A percentile compares a stretch with the other conserved stretches of the same genome.
These are phyloP conservation scores for Rhea americana DNA, from an alignment of 2,113 vertebrate species.

Conservation along the genomic window DNA sequence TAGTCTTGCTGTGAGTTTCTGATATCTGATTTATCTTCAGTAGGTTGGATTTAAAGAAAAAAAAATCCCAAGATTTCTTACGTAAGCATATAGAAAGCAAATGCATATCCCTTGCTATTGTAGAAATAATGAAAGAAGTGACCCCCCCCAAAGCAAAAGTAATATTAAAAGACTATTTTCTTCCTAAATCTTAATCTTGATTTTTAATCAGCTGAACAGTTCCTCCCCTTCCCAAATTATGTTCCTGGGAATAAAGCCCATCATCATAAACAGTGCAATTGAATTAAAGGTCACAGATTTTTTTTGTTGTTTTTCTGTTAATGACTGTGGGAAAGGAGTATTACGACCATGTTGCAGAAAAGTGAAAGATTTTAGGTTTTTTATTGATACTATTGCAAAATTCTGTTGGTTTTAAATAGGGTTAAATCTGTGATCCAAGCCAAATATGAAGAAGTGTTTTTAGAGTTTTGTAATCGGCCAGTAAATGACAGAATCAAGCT, in stretches of 20 bases:
- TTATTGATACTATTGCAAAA: background rate
- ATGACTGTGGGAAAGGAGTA: background rate
- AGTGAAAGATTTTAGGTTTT: background rate
- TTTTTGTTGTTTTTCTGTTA: background rate
- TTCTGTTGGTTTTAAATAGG: background rate
- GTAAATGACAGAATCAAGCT: background rate
- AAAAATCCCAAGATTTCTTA: background rate
- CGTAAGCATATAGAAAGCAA: background rate
- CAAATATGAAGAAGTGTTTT: background rate
- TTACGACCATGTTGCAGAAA: background rate
- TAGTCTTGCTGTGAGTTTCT: background rate
- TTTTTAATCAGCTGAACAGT: background rate
- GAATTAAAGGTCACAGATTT: background rate
- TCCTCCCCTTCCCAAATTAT: background rate
- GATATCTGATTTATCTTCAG: background rate
- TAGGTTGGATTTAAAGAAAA: background rate
- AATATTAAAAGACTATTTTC: background rate
- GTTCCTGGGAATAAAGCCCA: background rate
- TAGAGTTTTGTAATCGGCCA: background rate
- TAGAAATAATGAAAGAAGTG: background rate
- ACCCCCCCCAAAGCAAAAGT: background rate
- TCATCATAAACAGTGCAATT: background rate
- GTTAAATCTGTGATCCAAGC: background rate
- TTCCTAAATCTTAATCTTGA: background rate
- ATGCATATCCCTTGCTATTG: background rate